A percentile compares a stretch with the other conserved stretches of the same genome.
Evolutionary conservation across 2,797 vertebrate genomes (phyloP).

Genomic region (Pseudochromis fuscus): DNA sequence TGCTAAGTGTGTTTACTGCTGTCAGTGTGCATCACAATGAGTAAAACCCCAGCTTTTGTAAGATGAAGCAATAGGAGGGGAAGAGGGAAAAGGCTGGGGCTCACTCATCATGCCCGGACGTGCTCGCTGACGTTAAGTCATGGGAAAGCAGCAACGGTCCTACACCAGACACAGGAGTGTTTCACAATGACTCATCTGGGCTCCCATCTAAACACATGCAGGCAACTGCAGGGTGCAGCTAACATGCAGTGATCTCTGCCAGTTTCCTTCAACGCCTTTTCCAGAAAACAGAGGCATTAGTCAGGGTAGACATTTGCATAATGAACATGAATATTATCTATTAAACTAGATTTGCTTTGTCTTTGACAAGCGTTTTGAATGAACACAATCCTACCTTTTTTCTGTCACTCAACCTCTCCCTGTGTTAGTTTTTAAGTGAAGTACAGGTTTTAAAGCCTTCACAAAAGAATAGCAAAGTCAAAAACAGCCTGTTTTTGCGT

Average conservation of each 20-base stretch:
- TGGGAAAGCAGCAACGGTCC: slow-evolving; percentile 36
- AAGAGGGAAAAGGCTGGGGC: not conserved
- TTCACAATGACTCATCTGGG: slow-evolving; percentile 52
- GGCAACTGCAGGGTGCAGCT: not conserved
- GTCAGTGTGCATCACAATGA: slow-evolving; percentile 8
- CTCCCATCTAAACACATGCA: slow-evolving; percentile 4
- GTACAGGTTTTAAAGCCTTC: slow-evolving; percentile 16
- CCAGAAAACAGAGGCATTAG: not conserved
- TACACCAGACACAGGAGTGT: slow-evolving; percentile 42
- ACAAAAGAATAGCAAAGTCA: slow-evolving; percentile 3
- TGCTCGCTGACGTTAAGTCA: slow-evolving; percentile 38
- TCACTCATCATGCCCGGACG: slow-evolving; percentile 31
- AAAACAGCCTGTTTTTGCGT: not conserved
- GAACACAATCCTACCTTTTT: not conserved
- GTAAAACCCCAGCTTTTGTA: slow-evolving; percentile 14
- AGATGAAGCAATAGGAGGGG: slow-evolving; percentile 1
- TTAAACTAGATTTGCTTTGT: not conserved
- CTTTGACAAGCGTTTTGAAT: slow-evolving; percentile 17
- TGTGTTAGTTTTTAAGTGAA: slow-evolving; percentile 9
- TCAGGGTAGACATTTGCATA: not conserved
- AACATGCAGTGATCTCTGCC: slow-evolving; percentile 7
- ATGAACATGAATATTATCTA: not conserved
- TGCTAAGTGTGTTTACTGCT: not conserved
- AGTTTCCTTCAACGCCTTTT: not conserved
- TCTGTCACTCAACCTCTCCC: slow-evolving; percentile 20